Base-by-base conservation (phyloP, 1,140 invertebrate genomes). In the Latrodectus geometricus region DNA sequence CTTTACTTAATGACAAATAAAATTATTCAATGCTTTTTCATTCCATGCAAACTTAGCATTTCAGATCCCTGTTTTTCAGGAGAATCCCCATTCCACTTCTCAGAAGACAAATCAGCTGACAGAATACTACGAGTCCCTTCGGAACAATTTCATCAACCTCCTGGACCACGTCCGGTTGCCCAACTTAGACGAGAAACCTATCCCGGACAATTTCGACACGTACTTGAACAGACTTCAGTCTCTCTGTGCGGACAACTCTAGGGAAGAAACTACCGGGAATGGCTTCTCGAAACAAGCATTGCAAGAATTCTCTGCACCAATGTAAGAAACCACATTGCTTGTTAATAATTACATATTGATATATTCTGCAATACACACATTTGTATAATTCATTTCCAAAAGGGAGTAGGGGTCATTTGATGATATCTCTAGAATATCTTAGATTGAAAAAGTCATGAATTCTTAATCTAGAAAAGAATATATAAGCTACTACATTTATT, bases 161-260 rank as follows among this genome's bases (percentile, higher is more conserved):
- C 92, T 98, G 90, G 96, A 97, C 90, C 96, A 97, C 91, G 96
- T 97, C 61, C 93, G 95, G 87, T 93, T 97, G 89, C 96, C 96
- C n/a, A 93, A 93, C 61, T 90, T 90, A 54, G 91, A 90, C 21
- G 94, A 94, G 75, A 94, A 95, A 90, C 94, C 95, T 88, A 94
- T 93, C 48, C 95, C 96, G 90, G 92, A 92, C 87, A 92, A 92
- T 88, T 97, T 98, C 91, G 96, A 98, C 92, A 96, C 95, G 87
- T 98, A 98, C 92, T 93, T 98, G 88, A 96, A 94, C 88, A 97
- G 97, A 91, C 93, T 98, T 86, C 97, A 98, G 90, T 97, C 95
- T 23, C 93, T 98, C n/a, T 98, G 96, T 92, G 94, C 95, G 54
- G 91, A 91, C 78, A 90, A 88, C 87, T 90, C 76, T 87, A 80